Evolutionary conservation across 2,113 vertebrate genomes (phyloP), one percentile per base, ranked within the genome.

Genomic region (Hemichromis elongatus): DNA sequence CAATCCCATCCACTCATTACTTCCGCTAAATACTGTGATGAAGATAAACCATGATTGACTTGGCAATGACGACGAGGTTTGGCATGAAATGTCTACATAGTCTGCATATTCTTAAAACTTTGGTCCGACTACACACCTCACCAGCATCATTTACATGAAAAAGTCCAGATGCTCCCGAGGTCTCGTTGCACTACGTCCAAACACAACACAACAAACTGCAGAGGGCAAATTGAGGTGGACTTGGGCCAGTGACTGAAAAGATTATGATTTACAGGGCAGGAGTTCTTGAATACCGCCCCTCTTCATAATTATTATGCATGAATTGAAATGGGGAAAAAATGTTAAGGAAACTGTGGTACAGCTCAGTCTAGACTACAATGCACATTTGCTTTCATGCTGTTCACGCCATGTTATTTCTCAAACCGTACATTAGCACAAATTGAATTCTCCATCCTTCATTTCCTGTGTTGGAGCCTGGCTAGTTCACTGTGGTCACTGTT

Each of bases 391-490:
- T 86, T 84, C 37, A 80, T 75, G 83, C 63, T 10, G 19, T 86
- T 84, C 86, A 40, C 24, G 9, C 68, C 1, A 53, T 73, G 56
- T 86, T 80, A 75, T 82, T 89, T 86, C 61, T 79, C 50, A 78
- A 82, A 68, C 63, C 63, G 24, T 57, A 75, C 82, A 89, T 90
- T 84, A 87, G 61, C 73, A 52, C 63, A 83, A 47, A 56, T 66
- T 68, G 79, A 79, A 70, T 87, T 68, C 59, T 33, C 54, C 30
- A 12, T 21, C 86, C 57, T 87, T 90, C 57, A 86, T 82, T 89
- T 91, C 83, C 86, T 77, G 37, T 30, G 52, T 9, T 75, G 79
- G 37, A 83, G 83, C 9, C 55, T 26, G 81, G 56, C 30, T 37
- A n/a, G 24, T 13, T 45, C 80, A 35, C 21, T 83, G 63, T 24